Conservation (phyloP, 2,113 vertebrate genomes). For the Stigmatopora nigra region DNA sequence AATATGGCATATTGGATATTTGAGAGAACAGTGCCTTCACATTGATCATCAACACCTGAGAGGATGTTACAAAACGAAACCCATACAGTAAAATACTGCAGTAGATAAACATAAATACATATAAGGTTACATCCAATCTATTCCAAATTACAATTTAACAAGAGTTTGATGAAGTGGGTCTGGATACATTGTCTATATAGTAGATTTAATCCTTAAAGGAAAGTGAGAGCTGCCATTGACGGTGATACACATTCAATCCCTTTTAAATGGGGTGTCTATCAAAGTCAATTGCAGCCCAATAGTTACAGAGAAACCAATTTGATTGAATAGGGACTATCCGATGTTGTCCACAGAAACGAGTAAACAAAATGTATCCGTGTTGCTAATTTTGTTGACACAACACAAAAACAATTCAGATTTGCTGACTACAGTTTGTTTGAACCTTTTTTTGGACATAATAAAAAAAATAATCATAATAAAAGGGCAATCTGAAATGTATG, state of each 20-base stretch:
- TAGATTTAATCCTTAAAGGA: background rate
- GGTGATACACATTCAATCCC: too few species aligned
- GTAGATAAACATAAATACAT: background rate
- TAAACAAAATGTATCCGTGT: background rate
- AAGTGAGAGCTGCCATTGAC: too few species aligned
- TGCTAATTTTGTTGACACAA: background rate
- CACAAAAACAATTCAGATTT: background rate
- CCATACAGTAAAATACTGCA: background rate
- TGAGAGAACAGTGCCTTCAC: conserved; percentile 3
- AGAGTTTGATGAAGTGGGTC: background rate
- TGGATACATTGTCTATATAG: background rate
- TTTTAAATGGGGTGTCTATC: too few species aligned
- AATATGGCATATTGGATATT: background rate
- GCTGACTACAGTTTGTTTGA: conserved; percentile 14
- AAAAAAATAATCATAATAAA: background rate
- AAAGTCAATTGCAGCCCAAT: too few species aligned
- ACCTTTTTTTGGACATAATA: background rate
- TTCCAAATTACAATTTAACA: background rate
- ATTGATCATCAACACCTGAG: conserved; percentile 4
- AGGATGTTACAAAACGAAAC: background rate
- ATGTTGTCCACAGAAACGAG: background rate
- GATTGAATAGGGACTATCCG: background rate
- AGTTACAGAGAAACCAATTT: background rate
- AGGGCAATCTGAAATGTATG: background rate
- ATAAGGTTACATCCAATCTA: background rate